Conservation (phyloP, 2,888 invertebrate genomes). For the Rhagium mordax region DNA sequence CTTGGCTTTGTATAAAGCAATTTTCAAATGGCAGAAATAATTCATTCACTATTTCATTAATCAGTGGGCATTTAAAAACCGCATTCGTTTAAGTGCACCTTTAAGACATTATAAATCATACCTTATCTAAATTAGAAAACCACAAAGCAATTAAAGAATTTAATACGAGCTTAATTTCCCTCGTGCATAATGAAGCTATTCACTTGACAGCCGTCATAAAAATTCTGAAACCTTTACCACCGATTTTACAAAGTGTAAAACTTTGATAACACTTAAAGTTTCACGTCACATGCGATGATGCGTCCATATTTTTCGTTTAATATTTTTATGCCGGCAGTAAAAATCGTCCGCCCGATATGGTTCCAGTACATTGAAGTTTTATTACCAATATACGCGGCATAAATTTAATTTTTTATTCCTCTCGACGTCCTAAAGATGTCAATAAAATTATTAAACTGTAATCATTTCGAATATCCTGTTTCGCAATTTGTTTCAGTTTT, state of each 20-base stretch:
- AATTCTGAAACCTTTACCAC: constrained; percentile 47
- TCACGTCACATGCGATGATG: constrained; percentile 38
- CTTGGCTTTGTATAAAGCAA: no score
- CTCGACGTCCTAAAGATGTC: constrained; percentile 52
- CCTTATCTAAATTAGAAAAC: background rate
- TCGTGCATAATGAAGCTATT: constrained; percentile 12
- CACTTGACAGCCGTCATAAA: constrained; percentile 8
- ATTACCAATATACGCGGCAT: constrained; percentile 52
- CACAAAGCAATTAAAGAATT: background rate
- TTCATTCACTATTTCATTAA: no score
- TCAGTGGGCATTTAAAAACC: no score
- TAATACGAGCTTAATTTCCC: constrained; percentile 6
- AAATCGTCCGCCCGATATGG: constrained; percentile 50
- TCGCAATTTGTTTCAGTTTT: constrained; percentile 5
- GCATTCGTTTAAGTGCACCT: no score
- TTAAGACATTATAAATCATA: background rate
- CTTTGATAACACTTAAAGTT: constrained; percentile 47
- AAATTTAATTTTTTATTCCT: constrained; percentile 60
- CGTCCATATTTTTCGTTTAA: constrained; percentile 45
- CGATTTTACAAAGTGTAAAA: constrained; percentile 55
- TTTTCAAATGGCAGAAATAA: no score
- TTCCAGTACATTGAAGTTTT: constrained; percentile 50
- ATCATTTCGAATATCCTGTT: constrained; percentile 24
- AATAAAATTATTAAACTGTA: constrained; percentile 61
- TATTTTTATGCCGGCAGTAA: constrained; percentile 52